Evolutionary conservation across 2,888 invertebrate genomes (phyloP).

Genomic region (Lypha dubia): DNA sequence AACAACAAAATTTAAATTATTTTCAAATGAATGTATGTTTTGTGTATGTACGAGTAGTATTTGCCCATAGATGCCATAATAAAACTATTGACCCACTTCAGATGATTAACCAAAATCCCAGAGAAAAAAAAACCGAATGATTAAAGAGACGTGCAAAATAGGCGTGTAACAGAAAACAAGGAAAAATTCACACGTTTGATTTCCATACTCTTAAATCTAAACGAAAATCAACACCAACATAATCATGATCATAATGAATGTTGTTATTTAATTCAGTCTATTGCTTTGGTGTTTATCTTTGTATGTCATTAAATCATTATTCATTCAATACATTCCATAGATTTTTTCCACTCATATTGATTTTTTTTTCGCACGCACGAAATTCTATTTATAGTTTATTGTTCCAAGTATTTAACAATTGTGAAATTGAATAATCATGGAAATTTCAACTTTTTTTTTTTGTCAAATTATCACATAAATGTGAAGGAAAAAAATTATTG

Average conservation of each 20-base stretch:
- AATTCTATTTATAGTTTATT: conserved; percentile 10
- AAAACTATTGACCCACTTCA: conserved; percentile 70
- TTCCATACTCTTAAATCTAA: conserved; percentile 9
- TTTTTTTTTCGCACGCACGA: conserved; percentile 25
- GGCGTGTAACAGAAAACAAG: conserved; percentile 2
- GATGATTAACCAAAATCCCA: conserved; percentile 64
- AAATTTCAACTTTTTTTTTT: conserved; percentile 33
- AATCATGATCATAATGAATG: background rate
- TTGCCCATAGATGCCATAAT: conserved; percentile 55
- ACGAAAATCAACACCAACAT: background rate
- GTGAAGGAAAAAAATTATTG: background rate
- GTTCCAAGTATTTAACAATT: background rate
- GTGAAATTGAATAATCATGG: conserved; percentile 23
- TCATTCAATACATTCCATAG: background rate
- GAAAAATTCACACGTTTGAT: conserved; percentile 59
- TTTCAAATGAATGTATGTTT: conserved; percentile 4
- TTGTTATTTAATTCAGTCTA: background rate
- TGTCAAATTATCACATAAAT: conserved; percentile 35
- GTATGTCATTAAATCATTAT: background rate
- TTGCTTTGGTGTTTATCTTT: conserved; percentile 13
- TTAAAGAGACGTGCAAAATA: conserved; percentile 52
- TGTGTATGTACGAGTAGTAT: too few relatives aligned
- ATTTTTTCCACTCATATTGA: background rate
- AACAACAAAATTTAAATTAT: conserved; percentile 33
- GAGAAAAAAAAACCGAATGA: conserved; percentile 10